Evolutionary conservation across 2,113 vertebrate species (phyloP).

Genomic region (Anhinga rufa): DNA sequence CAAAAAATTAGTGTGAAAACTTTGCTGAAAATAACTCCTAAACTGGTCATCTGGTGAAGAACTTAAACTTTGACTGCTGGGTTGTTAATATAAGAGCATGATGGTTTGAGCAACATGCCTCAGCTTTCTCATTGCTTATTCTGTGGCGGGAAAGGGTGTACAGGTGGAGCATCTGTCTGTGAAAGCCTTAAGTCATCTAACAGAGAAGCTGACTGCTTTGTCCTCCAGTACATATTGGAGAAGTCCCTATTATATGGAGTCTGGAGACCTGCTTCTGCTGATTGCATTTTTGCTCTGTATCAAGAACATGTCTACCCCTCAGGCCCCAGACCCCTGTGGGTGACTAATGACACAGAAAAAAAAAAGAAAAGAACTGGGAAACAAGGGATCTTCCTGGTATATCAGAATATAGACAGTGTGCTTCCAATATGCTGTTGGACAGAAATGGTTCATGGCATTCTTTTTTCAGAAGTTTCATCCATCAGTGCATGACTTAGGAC

Average conservation of each 20-base stretch:
- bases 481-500: neutral
- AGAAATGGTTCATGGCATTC: neutral
- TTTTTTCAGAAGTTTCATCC: neutral
- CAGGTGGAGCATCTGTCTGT: neutral
- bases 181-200: neutral
- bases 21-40: neutral
- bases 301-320: neutral
- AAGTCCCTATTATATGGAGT: fast-evolving
- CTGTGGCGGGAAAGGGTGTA: neutral
- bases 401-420: neutral
- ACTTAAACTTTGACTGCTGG: neutral
- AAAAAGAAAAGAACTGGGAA: neutral
- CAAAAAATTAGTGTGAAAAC: neutral
- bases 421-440: neutral
- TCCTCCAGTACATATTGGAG: neutral
- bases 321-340: neutral
- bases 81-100: neutral
- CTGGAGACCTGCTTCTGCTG: neutral
- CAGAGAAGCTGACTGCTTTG: neutral
- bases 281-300: neutral
- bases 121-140: neutral
- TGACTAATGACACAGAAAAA: neutral
- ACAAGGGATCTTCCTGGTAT: neutral
- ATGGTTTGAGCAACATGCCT: neutral
- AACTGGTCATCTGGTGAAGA: neutral